Evolutionary conservation across 2,113 vertebrate genomes (phyloP), one percentile per base, ranked within the genome.

Genomic region (Hyperoodon ampullatus): DNA sequence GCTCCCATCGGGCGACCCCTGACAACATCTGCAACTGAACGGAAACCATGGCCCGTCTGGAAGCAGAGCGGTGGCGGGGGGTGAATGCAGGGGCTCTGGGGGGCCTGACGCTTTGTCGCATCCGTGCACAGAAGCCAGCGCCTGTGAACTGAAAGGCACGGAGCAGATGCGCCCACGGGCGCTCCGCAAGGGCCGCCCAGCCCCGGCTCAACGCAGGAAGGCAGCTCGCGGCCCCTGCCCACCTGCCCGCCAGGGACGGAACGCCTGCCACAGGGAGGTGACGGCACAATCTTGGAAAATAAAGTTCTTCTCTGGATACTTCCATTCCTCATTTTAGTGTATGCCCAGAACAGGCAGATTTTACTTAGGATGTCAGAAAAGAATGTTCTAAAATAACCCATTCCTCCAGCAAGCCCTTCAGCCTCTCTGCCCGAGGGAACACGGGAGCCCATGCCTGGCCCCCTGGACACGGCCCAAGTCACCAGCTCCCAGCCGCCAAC

Each of bases 181-280:
- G 7, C 55, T 58, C 19, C 55, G 19, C 55, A 26, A 24, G 10
- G 11, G 24, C 61, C 10, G 12, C 61, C 61, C 61, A 10, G 26
- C 26, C 61, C 61, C 26, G 26, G 24, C 61, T 63, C 61, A 26
- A 12, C 11, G 26, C 61, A 2, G 33, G 65, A 65, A 30, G 33
- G 33, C 66, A 19, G 33, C 66, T 19, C 66, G 8, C 66, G 6
- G 16, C 16, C 66, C n/a, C 65, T 30, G 14, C 30, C 30, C 13
- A 30, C 63, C 66, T 16, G n/a, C 66, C 65, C 16, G 16, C 66
- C 66, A 5, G 66, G 66, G 33, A 18, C 7, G 65, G 33, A n/a
- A 10, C 2, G 1, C n/a, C 65, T 5, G n/a, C n/a, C 15, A 16
- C 15, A 2, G 30, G 44, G 30, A 16, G 15, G 33, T 0, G 2